These are phyloP conservation scores for Cataglyphis albicans DNA, from an alignment of 2,888 invertebrate species.

Conservation along the genomic window DNA sequence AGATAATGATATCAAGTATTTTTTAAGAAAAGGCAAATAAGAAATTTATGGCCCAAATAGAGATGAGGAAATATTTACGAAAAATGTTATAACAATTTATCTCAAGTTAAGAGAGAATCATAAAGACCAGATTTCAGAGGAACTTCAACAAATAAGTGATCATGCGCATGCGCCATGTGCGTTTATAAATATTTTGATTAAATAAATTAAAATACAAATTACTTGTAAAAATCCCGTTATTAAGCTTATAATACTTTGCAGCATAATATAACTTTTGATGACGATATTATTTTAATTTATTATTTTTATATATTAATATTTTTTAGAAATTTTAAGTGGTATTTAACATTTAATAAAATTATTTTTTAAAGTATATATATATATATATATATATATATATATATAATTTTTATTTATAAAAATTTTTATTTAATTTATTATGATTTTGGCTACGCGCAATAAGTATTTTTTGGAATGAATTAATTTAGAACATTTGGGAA, in stretches of 20 bases:
- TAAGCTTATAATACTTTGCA: neutral
- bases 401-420: neutral
- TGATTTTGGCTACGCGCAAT: neutral
- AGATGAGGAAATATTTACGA: conserved; percentile 51
- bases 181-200: conserved; percentile 85
- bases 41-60: conserved; percentile 57
- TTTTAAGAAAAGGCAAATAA: conserved; percentile 70
- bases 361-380: too few relatives aligned
- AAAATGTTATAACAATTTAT: conserved; percentile 69
- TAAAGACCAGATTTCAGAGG: conserved; percentile 54
- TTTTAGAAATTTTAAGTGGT: neutral
- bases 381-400: too few relatives aligned
- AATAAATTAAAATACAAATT: conserved; percentile 78
- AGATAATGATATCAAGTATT: conserved; percentile 75
- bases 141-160: conserved; percentile 82
- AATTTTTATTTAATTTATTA: neutral
- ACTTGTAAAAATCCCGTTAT: neutral
- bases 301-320: neutral
- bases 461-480: too few relatives aligned
- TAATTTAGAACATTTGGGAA: neutral
- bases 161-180: conserved; percentile 54
- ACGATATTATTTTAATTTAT: neutral
- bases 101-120: conserved; percentile 71
- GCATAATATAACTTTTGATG: neutral
- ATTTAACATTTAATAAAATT: neutral